Conservation (phyloP, 2,113 vertebrate species). For the Heterocephalus glaber region DNA sequence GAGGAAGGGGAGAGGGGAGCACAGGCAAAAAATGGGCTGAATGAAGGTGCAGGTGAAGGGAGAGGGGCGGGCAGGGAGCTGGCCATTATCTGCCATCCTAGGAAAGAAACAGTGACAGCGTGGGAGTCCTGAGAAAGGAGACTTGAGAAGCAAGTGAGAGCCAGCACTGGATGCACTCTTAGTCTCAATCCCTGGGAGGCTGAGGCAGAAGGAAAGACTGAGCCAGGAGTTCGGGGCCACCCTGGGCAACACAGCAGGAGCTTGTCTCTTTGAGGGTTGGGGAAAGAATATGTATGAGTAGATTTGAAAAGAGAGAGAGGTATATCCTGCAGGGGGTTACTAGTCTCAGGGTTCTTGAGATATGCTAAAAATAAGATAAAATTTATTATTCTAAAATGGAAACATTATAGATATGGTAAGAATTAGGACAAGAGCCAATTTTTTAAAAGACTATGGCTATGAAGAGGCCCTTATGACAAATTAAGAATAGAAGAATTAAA, state of each 20-base stretch:
- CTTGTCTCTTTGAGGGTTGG: background rate
- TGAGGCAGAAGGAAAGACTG: background rate
- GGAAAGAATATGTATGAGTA: background rate
- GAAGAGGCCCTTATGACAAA: conserved; percentile 8
- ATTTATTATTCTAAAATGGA: background rate
- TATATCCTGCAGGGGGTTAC: background rate
- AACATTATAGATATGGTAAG: background rate
- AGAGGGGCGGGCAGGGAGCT: background rate
- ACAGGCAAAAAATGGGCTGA: background rate
- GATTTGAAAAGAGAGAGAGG: background rate
- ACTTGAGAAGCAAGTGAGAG: background rate
- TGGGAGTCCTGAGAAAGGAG: background rate
- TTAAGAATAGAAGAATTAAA: conserved; percentile 47
- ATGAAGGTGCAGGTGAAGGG: background rate
- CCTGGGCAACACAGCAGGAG: background rate
- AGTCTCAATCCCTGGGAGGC: background rate
- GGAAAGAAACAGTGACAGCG: background rate
- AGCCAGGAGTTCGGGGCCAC: background rate
- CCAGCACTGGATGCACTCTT: fast-evolving
- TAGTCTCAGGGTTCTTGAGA: background rate
- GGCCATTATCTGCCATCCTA: too few species aligned
- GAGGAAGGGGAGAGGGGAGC: background rate
- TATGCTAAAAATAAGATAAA: background rate
- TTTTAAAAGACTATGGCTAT: background rate
- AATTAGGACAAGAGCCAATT: background rate